A percentile compares a stretch with the other conserved stretches of the same genome.
Conservation (phyloP, 2,113 vertebrate genomes). For the Oxyruncus cristatus region DNA sequence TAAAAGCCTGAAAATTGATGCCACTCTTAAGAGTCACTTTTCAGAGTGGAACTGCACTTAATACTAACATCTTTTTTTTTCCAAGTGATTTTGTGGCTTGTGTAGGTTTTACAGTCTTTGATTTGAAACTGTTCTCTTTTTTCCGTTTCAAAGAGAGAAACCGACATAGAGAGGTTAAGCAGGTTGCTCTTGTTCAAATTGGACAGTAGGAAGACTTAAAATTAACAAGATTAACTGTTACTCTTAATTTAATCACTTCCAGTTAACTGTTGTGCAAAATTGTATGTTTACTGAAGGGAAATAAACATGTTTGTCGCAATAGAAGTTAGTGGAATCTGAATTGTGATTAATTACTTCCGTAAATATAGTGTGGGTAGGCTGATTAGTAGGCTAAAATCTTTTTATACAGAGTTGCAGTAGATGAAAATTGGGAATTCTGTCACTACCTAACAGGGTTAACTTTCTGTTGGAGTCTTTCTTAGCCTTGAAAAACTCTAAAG, state of each 20-base stretch:
- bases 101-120: background rate
- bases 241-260: background rate
- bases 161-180: conserved; percentile 10
- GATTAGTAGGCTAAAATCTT: background rate
- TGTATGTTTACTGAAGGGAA: background rate
- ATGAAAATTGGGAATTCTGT: background rate
- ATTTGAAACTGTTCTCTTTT: background rate
- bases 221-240: background rate
- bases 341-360: background rate
- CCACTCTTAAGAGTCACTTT: background rate
- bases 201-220: background rate
- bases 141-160: background rate
- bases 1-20: conserved; percentile 17
- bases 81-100: background rate
- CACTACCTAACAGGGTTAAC: background rate
- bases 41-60: conserved; percentile 29
- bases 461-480: background rate
- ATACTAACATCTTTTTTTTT: background rate
- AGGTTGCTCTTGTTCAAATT: background rate
- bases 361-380: background rate
- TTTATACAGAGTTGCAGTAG: background rate
- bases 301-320: background rate
- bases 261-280: background rate
- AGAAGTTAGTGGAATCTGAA: background rate
- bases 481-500: background rate